phyloP scores from a whole-genome alignment of 1,140 invertebrate genomes.

The Drosophila trapezifrons region DNA sequence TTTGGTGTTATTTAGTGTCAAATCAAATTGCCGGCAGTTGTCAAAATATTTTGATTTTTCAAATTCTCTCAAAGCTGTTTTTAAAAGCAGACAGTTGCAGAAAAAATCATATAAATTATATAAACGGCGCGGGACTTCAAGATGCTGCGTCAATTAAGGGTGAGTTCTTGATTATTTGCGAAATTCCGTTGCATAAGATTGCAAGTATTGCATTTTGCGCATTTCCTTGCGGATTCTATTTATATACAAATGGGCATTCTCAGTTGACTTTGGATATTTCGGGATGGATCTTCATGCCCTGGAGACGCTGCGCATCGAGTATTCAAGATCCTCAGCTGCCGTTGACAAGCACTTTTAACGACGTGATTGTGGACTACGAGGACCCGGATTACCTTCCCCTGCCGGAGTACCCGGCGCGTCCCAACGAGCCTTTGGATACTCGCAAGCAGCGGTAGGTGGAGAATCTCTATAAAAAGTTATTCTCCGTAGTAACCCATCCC shows the following conservation, averaged over 20 bases:
- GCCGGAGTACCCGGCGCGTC: constrained; percentile 71
- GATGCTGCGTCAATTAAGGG: constrained; percentile 42
- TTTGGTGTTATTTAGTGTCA: constrained; percentile 28
- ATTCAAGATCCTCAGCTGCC: constrained; percentile 10
- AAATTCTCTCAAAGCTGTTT: constrained; percentile 1
- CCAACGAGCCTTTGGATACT: constrained; percentile 65
- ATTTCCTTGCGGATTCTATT: neutral
- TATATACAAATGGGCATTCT: constrained; percentile 8
- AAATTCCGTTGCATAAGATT: constrained; percentile 37
- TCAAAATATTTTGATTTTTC: constrained; percentile 40
- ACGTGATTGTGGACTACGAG: constrained; percentile 77
- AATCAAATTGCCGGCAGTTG: constrained; percentile 16
- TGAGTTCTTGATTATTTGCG: neutral
- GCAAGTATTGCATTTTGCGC: constrained; percentile 28
- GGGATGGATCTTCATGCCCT: constrained; percentile 33
- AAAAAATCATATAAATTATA: neutral
- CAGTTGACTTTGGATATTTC: constrained; percentile 44
- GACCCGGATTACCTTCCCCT: constrained; percentile 76
- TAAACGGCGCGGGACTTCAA: neutral
- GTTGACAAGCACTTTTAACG: constrained; percentile 31
- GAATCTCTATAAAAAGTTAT: too few species aligned
- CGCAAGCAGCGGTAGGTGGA: constrained; percentile 78
- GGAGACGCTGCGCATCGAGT: constrained; percentile 3
- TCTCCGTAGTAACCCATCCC: neutral
- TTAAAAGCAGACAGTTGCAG: neutral